Evolutionary conservation across 2,888 invertebrate genomes (phyloP).

Genomic region (Trimorus sp.): DNA sequence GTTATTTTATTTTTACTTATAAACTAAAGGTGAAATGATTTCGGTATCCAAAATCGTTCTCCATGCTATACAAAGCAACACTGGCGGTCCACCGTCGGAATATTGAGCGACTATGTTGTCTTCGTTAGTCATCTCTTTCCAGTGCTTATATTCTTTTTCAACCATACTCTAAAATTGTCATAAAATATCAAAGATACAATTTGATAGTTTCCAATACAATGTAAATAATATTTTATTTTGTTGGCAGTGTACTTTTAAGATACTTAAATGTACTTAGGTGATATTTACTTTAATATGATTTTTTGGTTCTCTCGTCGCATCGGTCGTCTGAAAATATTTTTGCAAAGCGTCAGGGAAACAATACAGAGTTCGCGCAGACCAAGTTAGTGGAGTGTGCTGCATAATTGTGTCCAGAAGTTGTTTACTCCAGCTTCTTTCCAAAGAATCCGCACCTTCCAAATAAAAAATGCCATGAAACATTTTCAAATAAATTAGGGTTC

Average conservation of each 20-base stretch:
- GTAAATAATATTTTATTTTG: background rate
- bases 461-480: too few species aligned
- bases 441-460: slow-evolving; percentile 82
- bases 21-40: slow-evolving; percentile 96
- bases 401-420: slow-evolving; percentile 94
- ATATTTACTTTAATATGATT: slow-evolving; percentile 87
- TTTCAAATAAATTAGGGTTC: too few species aligned
- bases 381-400: slow-evolving; percentile 97
- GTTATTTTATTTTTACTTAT: slow-evolving; percentile 86
- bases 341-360: slow-evolving; percentile 95
- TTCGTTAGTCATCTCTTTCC: slow-evolving; percentile 98
- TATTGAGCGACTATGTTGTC: slow-evolving; percentile 98
- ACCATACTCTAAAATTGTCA: slow-evolving; percentile 86
- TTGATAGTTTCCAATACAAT: background rate
- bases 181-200: background rate
- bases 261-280: too few species aligned
- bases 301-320: slow-evolving; percentile 93
- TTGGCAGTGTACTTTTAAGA: background rate
- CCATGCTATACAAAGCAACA: slow-evolving; percentile 96
- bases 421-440: slow-evolving; percentile 91
- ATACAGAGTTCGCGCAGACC: slow-evolving; percentile 94
- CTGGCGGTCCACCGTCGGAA: slow-evolving; percentile 95
- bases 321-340: slow-evolving; percentile 93
- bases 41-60: slow-evolving; percentile 98
- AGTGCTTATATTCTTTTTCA: slow-evolving; percentile 97